Base-by-base conservation (phyloP, 2,797 vertebrate genomes). In the Myripristis murdjan region DNA sequence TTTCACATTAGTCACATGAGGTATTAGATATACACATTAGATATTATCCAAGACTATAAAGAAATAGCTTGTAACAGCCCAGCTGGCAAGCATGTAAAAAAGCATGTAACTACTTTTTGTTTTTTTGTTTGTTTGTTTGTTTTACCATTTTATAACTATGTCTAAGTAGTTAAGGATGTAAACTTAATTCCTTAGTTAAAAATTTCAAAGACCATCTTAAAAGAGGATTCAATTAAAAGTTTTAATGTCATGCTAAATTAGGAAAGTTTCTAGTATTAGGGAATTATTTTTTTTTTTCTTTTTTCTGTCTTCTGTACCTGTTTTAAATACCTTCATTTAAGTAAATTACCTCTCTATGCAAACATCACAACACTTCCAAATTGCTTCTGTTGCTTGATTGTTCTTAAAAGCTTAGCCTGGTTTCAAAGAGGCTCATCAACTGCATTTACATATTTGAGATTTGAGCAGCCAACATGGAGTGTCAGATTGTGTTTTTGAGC, bases 371-470 rank as follows among this genome's bases (percentile, higher is more conserved):
- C 55, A 51, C 37, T 57, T 58, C 18, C 23, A 23, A 73, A 75
- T 72, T 58, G 9, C 49, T 51, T 58, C 23, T 64, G 68, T 72
- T 65, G 47, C 22, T 37, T 37, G 44, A 81, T 67, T 77, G 63
- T 80, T 84, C 51, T 79, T 87, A 60, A 86, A 80, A 84, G 75
- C 77, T 67, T 71, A 79, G 53, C 68, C 64, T 60, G 39, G 28
- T 85, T 79, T 90, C 75, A 84, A 75, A 90, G 75, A 70, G 26
- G 33, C 83, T 84, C 64, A 61, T 70, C 61, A 68, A 53, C 46
- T 12, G 8, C 60, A 78, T 93, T 89, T 89, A 82, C 83, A 90
- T 89, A 87, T 87, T 76, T 78, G 44, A 73, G 57, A 70, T 82
- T 68, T 75, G 59, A 44, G 64, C 71, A 26, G 39, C 54, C 62